Evolutionary conservation across 35 echinoderm and acorn worm species (phyloP).

Genomic region (Lytechinus variegatus): DNA sequence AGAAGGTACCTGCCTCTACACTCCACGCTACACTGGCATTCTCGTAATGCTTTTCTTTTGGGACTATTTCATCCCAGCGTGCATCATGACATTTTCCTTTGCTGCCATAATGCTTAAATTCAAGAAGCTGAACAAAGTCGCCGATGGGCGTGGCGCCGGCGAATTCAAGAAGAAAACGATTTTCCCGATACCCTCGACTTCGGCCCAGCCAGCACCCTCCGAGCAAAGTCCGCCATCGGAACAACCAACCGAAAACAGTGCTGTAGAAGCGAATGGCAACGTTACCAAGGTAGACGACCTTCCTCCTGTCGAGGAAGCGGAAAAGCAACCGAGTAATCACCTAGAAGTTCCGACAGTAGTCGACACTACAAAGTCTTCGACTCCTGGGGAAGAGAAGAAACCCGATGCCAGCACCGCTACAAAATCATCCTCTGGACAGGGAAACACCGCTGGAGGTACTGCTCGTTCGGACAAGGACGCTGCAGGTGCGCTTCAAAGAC

Average conservation of each 20-base stretch:
- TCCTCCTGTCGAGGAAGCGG: background rate
- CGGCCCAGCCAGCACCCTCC: background rate
- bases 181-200: background rate
- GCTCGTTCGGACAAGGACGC: constrained; percentile 41
- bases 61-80: constrained; percentile 73
- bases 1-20: background rate
- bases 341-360: background rate
- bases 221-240: background rate
- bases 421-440: background rate
- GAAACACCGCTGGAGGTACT: background rate
- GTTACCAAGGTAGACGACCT: background rate
- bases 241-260: background rate
- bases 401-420: background rate
- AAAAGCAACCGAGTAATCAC: background rate
- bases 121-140: constrained; percentile 55
- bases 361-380: constrained; percentile 51
- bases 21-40: background rate
- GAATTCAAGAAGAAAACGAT: background rate
- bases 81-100: constrained; percentile 75
- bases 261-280: background rate
- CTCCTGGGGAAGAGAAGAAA: background rate
- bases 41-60: constrained; percentile 67
- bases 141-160: background rate
- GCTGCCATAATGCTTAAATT: constrained; percentile 61
- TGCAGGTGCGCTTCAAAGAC: constrained; percentile 47